A percentile compares a stretch with the other conserved stretches of the same genome.
phyloP scores from a whole-genome alignment of 2,113 vertebrate genomes.

The Setophaga coronata region DNA sequence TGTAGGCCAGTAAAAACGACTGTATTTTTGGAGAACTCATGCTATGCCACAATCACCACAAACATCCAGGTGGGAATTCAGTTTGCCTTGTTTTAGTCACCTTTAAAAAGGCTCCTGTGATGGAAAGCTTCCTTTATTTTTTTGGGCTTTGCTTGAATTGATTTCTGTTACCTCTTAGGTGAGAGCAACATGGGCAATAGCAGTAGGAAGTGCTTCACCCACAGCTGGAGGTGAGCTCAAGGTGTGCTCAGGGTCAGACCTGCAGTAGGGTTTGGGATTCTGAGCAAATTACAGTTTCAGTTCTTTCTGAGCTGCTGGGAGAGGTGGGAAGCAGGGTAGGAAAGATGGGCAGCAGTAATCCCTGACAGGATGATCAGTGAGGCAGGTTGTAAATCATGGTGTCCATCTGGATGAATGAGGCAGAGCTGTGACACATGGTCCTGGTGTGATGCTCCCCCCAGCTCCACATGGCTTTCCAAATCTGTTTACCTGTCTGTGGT shows the following conservation, averaged over 20 bases:
- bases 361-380: background rate
- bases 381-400: background rate
- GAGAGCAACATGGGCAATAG: background rate
- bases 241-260: background rate
- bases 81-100: background rate
- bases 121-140: background rate
- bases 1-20: background rate
- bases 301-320: background rate
- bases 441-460: background rate
- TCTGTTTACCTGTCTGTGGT: background rate
- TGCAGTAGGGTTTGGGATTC: background rate
- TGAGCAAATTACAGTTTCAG: background rate
- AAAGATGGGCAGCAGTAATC: background rate
- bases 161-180: background rate
- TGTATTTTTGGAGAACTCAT: background rate
- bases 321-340: background rate
- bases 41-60: background rate
- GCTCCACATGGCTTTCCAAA: rapidly evolving
- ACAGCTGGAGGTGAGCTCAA: background rate
- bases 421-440: background rate
- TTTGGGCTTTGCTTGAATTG: background rate
- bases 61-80: background rate
- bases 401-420: background rate
- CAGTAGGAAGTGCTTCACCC: background rate
- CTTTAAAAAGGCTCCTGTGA: background rate